A percentile compares a stretch with the other conserved stretches of the same genome.
Evolutionary conservation across 2,113 vertebrate genomes (phyloP).

Genomic region (Tychaedon coryphoeus): DNA sequence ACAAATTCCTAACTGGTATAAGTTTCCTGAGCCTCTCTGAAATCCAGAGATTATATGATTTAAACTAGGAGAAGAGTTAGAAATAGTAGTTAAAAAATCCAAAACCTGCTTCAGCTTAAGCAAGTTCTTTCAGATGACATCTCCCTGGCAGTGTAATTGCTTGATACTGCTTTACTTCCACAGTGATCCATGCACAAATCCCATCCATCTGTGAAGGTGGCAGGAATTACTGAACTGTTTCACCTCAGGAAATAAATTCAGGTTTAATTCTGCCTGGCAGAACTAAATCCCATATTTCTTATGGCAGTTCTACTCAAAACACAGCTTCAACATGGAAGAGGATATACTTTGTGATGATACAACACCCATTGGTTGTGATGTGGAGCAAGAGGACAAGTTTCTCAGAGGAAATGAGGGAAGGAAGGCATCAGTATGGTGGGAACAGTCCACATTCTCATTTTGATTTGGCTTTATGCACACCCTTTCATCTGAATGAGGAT

Average conservation of each 20-base stretch:
- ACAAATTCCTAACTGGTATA: background rate
- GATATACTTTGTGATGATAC: background rate
- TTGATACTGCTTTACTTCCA: background rate
- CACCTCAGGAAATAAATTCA: background rate
- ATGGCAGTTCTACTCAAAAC: background rate
- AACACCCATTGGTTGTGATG: fast-evolving
- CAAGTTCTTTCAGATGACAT: background rate
- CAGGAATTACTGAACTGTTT: background rate
- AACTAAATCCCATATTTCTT: background rate
- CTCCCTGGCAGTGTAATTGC: background rate
- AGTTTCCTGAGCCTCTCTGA: background rate
- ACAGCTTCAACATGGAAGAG: background rate
- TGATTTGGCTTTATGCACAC: background rate
- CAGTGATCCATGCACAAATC: background rate
- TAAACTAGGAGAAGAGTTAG: background rate
- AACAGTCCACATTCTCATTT: background rate
- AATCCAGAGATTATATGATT: background rate
- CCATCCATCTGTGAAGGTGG: background rate
- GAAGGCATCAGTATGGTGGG: background rate
- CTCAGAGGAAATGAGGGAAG: background rate
- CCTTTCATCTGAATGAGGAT: background rate
- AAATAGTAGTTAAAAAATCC: background rate
- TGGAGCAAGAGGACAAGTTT: background rate
- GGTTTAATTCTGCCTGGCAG: background rate
- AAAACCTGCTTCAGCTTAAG: background rate